phyloP scores from a whole-genome alignment of 2,113 vertebrate species.

The Alligator sinensis region DNA sequence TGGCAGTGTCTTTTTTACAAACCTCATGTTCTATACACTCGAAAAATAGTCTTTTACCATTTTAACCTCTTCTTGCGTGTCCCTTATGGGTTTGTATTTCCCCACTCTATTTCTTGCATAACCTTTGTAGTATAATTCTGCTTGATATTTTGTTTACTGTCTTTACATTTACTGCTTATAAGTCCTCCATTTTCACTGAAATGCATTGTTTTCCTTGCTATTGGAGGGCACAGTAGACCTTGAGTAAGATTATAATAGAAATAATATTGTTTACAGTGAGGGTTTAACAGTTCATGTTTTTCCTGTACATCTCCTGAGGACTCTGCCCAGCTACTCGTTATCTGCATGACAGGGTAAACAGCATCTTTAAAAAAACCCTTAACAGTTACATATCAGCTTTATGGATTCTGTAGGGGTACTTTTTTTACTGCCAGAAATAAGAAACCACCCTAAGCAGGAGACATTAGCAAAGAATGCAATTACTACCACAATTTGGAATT shows the following conservation, averaged over 20 bases:
- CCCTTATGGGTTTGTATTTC: neutral
- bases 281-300: neutral
- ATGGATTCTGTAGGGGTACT: neutral
- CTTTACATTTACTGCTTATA: neutral
- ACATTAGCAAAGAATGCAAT: neutral
- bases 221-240: neutral
- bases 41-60: neutral
- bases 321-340: neutral
- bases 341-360: neutral
- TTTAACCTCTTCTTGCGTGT: neutral
- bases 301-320: neutral
- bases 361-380: neutral
- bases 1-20: neutral
- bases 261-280: neutral
- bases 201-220: neutral
- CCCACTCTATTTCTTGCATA: neutral
- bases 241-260: neutral
- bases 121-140: neutral
- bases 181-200: neutral
- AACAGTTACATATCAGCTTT: neutral
- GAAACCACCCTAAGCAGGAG: neutral
- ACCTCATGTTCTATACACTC: neutral
- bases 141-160: conserved; percentile 21
- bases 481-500: neutral
- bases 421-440: neutral